Base-by-base conservation (phyloP, 2,888 invertebrate genomes). In the Bimastos eiseni region DNA sequence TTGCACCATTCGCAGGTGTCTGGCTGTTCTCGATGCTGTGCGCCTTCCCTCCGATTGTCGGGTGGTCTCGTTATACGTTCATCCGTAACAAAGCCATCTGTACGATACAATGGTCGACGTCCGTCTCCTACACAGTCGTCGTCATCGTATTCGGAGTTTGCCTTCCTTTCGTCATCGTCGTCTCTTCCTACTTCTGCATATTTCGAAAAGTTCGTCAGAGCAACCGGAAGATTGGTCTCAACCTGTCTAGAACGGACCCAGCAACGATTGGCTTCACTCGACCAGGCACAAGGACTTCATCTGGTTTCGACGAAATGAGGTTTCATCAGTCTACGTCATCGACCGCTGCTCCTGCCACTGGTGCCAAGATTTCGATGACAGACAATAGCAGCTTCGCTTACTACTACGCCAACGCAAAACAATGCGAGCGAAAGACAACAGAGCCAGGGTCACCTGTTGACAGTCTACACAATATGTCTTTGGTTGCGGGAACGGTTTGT, bases 21-120 rank as follows among this genome's bases (percentile, higher is more conserved):
- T 90, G 90, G 90, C 86, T 90, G n/a, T 44, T 90, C 38, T 90
- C 90, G 30, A 3, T 84, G 84, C n/a, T 84, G 38, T 84, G 83
- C 84, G 83, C 90, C 38, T 90, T 84, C 83, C 90, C 90, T 83
- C 90, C 90, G 70, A 21, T 90, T 3, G 30, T 84, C 90, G 90
- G 90, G 24, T 90, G 90, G 90, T 83, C 90, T n/a, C 84, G 44
- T 19, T 90, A 90, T 38, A 33, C 33, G 6, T 90, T 83, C 86
- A 37, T 90, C 41, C 83, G 41, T 21, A 36, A 33, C 30, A 83
- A 84, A 83, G 83, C 90, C 11, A 37, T 90, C 33, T 90, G 90
- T n/a, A 84, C 86, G 30, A 55, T 83, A 13, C 83, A 38, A 38
- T 90, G 90, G 90, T 37, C 83, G 38, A 90, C 84, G 17, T 37